Conservation (phyloP, 2,113 vertebrate genomes). For the Columba livia region DNA sequence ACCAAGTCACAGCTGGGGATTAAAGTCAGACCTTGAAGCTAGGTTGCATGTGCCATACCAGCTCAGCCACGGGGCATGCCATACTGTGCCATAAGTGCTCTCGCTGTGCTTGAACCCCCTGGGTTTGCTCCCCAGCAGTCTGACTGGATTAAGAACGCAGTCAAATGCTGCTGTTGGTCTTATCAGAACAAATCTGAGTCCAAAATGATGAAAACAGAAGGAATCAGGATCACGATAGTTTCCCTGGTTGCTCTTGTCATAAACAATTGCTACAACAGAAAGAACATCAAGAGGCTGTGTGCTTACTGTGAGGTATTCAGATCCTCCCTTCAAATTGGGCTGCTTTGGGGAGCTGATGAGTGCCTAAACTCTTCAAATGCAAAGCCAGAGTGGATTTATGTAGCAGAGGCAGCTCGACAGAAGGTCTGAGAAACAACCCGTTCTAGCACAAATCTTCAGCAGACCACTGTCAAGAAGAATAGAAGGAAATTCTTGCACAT, state of each 20-base stretch:
- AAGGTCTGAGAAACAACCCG: neutral
- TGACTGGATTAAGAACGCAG: constrained; percentile 58
- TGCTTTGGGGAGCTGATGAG: constrained; percentile 23
- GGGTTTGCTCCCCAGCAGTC: constrained; percentile 27
- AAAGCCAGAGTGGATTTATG: neutral
- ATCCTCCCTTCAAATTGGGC: neutral
- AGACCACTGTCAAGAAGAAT: neutral
- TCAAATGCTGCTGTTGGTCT: constrained; percentile 31
- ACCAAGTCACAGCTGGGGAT: constrained; percentile 32
- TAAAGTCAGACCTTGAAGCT: constrained; percentile 35
- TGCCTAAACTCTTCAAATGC: constrained; percentile 1
- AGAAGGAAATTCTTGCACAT: neutral
- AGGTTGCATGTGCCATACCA: neutral
- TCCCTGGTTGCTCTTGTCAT: constrained; percentile 28
- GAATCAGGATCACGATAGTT: neutral
- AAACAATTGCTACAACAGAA: constrained; percentile 8
- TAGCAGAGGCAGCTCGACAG: neutral
- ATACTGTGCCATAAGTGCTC: neutral
- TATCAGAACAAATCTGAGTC: constrained; percentile 53
- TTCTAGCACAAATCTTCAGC: neutral
- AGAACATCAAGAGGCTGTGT: neutral
- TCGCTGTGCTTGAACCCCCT: neutral
- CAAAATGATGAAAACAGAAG: neutral
- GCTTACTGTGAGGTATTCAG: neutral
- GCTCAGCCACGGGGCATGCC: neutral